phyloP scores from a whole-genome alignment of 2,888 invertebrate species.

The Gastrophysa polygoni region DNA sequence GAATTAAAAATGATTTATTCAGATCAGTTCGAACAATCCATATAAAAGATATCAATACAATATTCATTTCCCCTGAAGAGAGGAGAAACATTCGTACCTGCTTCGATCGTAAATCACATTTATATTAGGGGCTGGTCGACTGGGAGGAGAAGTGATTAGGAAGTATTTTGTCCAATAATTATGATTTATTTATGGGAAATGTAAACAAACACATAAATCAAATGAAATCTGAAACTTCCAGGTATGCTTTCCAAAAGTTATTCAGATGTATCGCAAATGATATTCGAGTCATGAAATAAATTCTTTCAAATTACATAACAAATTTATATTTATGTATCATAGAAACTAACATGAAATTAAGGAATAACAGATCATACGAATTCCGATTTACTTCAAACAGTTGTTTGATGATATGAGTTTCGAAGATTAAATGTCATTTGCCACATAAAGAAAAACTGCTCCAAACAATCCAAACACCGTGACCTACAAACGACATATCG shows the following conservation, averaged over 20 bases:
- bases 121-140: conserved; percentile 22
- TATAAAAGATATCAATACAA: not conserved
- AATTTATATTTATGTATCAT: too few species aligned
- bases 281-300: too few species aligned
- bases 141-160: conserved; percentile 22
- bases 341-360: too few species aligned
- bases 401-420: too few species aligned
- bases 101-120: conserved; percentile 19
- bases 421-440: too few species aligned
- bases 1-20: not conserved
- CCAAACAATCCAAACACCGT: too few species aligned
- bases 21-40: not conserved
- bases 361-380: too few species aligned
- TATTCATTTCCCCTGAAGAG: not conserved
- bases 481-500: too few species aligned
- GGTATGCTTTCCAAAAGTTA: not conserved
- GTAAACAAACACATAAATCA: not conserved
- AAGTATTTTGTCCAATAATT: conserved; percentile 26
- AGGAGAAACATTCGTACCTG: conserved; percentile 8
- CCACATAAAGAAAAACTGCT: too few species aligned
- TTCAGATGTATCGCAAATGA: not conserved
- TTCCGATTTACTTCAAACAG: too few species aligned
- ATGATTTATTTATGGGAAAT: conserved; percentile 21
- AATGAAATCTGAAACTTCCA: not conserved
- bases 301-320: too few species aligned